Evolutionary conservation across 2,797 vertebrate genomes (phyloP).

Genomic region (Mus minutoides): DNA sequence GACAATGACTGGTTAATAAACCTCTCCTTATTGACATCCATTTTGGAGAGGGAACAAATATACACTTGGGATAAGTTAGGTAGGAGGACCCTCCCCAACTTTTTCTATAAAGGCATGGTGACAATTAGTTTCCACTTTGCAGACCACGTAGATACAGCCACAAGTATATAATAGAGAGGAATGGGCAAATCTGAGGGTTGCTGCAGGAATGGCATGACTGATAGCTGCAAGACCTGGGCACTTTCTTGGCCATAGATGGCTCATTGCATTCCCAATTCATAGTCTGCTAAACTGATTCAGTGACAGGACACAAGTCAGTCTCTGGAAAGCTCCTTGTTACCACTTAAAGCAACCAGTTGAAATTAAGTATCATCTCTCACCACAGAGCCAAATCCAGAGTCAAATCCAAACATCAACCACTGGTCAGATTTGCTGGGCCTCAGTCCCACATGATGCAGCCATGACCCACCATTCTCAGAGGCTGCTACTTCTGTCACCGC

Average conservation of each 20-base stretch:
- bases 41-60: constrained; percentile 2
- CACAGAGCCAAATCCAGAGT: not conserved
- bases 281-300: not conserved
- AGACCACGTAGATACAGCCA: too few species aligned
- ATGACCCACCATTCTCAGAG: not conserved
- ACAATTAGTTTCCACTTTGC: not conserved
- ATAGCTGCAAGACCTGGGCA: not conserved
- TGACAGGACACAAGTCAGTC: not conserved
- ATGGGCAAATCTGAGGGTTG: too few species aligned
- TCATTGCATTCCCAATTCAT: not conserved
- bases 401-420: not conserved
- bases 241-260: not conserved
- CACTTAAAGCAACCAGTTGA: not conserved
- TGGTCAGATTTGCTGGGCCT: not conserved
- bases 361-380: not conserved
- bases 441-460: not conserved
- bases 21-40: constrained; percentile 14
- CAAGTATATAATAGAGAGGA: not conserved
- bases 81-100: not conserved
- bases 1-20: not conserved
- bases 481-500: not conserved
- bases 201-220: not conserved
- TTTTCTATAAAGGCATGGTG: not conserved
- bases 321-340: not conserved
- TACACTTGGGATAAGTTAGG: not conserved